phyloP scores from a whole-genome alignment of 2,113 vertebrate genomes.

The Peucedramus taeniatus region DNA sequence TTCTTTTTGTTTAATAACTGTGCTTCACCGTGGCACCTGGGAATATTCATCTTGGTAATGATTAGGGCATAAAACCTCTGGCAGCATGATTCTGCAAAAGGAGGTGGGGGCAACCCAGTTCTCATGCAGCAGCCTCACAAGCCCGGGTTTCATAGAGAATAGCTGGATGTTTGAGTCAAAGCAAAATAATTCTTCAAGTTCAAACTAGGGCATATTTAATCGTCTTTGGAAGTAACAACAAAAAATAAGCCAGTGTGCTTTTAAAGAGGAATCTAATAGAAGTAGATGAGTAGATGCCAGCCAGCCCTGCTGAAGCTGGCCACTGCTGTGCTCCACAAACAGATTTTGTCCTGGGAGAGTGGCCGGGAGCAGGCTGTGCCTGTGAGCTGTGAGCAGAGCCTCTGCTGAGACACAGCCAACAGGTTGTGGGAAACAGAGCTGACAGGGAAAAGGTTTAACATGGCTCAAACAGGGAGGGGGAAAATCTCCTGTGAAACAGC shows the following conservation, averaged over 20 bases:
- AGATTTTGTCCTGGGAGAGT: background rate
- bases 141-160: background rate
- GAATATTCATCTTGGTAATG: background rate
- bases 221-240: conserved; percentile 8
- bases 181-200: conserved; percentile 19
- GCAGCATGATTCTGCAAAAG: background rate
- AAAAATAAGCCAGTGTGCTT: background rate
- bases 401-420: background rate
- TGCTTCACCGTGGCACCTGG: background rate
- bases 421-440: background rate
- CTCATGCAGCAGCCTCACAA: background rate
- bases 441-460: background rate
- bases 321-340: background rate
- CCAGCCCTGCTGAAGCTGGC: background rate
- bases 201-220: conserved; percentile 33
- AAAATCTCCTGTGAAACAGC: background rate
- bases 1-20: background rate
- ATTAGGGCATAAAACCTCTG: background rate
- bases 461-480: background rate
- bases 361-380: background rate
- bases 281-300: background rate
- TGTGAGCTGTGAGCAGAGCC: background rate
- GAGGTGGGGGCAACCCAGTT: background rate
- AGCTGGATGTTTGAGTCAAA: background rate
- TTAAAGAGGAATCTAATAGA: background rate